Conservation (phyloP, 2,113 vertebrate genomes). For the Toxotes chatareus region DNA sequence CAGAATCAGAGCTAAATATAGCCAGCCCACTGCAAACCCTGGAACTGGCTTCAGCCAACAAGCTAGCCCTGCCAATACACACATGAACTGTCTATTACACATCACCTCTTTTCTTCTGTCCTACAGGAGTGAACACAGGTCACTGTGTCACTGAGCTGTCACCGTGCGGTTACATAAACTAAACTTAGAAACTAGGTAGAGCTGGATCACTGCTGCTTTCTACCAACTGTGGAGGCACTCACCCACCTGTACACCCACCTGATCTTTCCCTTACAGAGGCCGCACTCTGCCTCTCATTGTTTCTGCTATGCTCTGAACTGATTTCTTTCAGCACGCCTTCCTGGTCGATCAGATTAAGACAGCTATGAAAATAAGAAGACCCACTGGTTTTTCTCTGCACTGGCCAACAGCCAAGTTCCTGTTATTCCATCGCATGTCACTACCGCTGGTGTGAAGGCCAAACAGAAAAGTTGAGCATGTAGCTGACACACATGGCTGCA, state of each 20-base stretch:
- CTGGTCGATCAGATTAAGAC: background rate
- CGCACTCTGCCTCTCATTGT: background rate
- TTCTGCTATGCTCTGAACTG: background rate
- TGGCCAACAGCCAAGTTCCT: background rate
- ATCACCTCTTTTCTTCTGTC: background rate
- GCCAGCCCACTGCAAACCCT: background rate
- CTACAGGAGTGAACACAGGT: background rate
- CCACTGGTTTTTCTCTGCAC: background rate
- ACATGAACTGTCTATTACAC: background rate
- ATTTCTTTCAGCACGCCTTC: background rate
- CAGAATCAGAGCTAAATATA: conserved; percentile 57
- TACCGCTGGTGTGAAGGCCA: background rate
- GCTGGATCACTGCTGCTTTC: conserved; percentile 11
- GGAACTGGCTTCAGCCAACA: conserved; percentile 4
- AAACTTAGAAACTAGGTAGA: background rate
- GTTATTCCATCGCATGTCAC: background rate
- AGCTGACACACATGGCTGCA: background rate
- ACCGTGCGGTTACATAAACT: conserved; percentile 21
- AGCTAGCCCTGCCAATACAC: background rate
- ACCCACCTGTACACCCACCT: conserved; percentile 21
- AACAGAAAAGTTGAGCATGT: background rate
- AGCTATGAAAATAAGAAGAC: background rate
- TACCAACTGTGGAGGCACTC: background rate
- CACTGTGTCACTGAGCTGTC: background rate
- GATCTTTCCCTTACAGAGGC: background rate